Conservation (phyloP, 2,113 vertebrate species). For the Stigmatopora argus region DNA sequence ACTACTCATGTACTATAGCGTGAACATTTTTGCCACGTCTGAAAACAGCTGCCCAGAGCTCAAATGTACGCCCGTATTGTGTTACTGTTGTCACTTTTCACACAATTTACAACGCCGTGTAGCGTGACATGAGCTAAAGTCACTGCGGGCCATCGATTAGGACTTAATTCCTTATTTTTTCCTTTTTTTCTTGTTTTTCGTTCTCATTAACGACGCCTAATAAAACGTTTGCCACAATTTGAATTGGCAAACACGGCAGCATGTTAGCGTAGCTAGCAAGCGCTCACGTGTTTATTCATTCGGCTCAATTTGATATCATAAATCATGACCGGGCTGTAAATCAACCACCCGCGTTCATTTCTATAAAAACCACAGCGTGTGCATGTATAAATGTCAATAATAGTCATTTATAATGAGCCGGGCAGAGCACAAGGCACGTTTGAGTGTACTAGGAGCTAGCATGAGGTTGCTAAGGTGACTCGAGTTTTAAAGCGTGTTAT, state of each 20-base stretch:
- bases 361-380: neutral
- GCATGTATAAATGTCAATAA: neutral
- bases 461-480: neutral
- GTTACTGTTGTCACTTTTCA: neutral
- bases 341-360: neutral
- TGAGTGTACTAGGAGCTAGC: neutral
- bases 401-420: neutral
- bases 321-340: neutral
- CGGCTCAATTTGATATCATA: neutral
- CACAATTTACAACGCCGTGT: neutral
- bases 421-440: neutral
- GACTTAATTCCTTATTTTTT: neutral
- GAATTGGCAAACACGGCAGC: neutral
- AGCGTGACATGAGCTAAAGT: neutral
- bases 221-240: neutral
- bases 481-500: neutral
- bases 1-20: too few relatives aligned
- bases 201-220: neutral
- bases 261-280: conserved; percentile 1
- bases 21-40: neutral
- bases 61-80: neutral
- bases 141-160: neutral
- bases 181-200: too few relatives aligned
- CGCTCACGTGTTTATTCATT: conserved; percentile 1
- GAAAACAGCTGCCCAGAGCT: neutral